phyloP scores from a whole-genome alignment of 2,888 invertebrate genomes.

The Sphinx pinastri region DNA sequence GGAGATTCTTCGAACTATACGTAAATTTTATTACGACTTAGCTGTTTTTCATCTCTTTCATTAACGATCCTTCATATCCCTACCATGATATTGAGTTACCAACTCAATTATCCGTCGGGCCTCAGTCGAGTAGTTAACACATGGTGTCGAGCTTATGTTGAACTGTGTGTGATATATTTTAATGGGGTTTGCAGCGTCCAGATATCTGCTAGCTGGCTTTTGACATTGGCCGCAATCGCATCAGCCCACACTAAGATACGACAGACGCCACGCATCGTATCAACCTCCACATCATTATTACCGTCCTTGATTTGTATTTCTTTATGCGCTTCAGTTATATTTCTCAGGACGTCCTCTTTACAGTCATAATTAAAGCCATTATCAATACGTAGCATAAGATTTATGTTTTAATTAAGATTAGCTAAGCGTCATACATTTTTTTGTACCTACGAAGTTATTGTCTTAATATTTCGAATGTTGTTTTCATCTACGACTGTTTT shows the following conservation, averaged over 20 bases:
- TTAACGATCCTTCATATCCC: background rate
- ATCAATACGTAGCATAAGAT: conserved; percentile 75
- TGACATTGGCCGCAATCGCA: conserved; percentile 79
- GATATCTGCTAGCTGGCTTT: conserved; percentile 84
- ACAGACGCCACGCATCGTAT: conserved; percentile 75
- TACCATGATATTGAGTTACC: background rate
- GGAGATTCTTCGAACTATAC: too few species aligned
- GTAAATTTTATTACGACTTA: too few species aligned
- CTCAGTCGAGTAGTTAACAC: conserved; percentile 49
- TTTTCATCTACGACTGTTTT: conserved; percentile 69
- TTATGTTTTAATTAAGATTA: conserved; percentile 72
- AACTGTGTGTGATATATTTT: conserved; percentile 66
- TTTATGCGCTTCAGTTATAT: conserved; percentile 49
- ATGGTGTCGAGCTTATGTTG: conserved; percentile 59
- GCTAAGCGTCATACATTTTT: conserved; percentile 66
- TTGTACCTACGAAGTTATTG: conserved; percentile 77
- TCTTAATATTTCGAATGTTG: conserved; percentile 56
- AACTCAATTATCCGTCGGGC: background rate
- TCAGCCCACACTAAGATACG: conserved; percentile 79
- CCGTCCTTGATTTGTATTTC: conserved; percentile 68
- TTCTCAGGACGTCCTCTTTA: conserved; percentile 59
- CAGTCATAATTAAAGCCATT: conserved; percentile 79
- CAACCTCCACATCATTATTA: conserved; percentile 75
- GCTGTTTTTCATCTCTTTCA: too few species aligned
- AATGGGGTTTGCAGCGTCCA: conserved; percentile 84